A percentile compares a stretch with the other conserved stretches of the same genome.
These are phyloP conservation scores for Echinometra lucunter DNA, from an alignment of 53 echinoderm and acorn worm species.

Conservation along the genomic window DNA sequence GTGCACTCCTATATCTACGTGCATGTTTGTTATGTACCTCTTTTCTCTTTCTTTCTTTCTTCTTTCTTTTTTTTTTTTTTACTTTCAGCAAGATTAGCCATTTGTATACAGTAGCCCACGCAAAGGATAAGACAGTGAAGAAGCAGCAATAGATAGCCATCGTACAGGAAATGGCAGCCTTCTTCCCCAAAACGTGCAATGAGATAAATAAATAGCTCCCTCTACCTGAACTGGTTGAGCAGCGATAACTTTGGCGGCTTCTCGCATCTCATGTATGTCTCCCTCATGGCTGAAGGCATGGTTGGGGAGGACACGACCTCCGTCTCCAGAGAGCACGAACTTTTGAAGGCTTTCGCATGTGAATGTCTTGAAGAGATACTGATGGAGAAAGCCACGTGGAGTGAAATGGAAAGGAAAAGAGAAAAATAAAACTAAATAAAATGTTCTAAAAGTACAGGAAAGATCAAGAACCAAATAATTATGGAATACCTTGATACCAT, in stretches of 20 bases:
- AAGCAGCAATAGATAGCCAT: background rate
- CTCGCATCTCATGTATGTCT: constrained; percentile 98
- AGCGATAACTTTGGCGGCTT: constrained; percentile 98
- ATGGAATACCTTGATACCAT: background rate
- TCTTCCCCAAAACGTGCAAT: background rate
- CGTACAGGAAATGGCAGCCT: too few species aligned
- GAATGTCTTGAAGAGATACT: constrained; percentile 99
- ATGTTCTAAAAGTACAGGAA: background rate
- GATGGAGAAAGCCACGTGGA: constrained; percentile 4
- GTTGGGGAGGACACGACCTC: constrained; percentile 94
- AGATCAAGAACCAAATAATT: constrained; percentile 55
- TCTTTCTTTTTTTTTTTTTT: too few species aligned
- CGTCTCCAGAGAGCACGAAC: constrained; percentile 88
- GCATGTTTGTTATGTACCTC: too few species aligned
- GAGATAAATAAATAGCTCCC: constrained; percentile 33
- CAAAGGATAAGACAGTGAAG: background rate
- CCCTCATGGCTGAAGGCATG: constrained; percentile 99
- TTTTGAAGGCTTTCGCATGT: constrained; percentile 99
- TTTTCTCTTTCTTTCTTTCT: too few species aligned
- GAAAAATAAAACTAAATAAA: constrained; percentile 4
- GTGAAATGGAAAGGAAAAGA: background rate
- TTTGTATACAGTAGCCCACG: too few species aligned
- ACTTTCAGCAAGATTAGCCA: too few species aligned
- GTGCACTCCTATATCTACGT: too few species aligned
- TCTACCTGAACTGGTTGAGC: constrained; percentile 98